Evolutionary conservation across 2,113 vertebrate species (phyloP), one percentile per base, ranked within the genome.

Genomic region (Saguinus midas): DNA sequence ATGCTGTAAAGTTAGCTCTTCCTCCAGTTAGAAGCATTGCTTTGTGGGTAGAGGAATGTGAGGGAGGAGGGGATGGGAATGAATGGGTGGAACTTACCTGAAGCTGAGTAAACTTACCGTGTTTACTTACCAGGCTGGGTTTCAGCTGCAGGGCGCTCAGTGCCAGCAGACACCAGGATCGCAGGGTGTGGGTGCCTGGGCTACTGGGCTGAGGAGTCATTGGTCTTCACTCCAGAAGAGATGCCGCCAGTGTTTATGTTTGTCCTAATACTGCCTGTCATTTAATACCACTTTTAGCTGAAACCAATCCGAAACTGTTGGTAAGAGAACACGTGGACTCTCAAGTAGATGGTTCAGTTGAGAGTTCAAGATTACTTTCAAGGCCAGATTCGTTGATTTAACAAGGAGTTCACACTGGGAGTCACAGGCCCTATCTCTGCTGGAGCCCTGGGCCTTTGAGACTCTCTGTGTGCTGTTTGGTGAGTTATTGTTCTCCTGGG

Each of bases 111-210:
- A 97, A 97, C 97, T 55, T 52, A 5, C 13, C 1, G 1, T 99
- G 98, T 99, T 99, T 98, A 97, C 98, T 98, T 98, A 98, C 45
- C 29, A 97, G 99, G 99, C 97, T 97, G 98, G 97, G 98, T 92
- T 83, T 86, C 93, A 86, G 90, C 90, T 40, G 35, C 23, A 0
- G 86, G 8, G 43, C 76, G 0, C 96, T 90, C 25, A n/a, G 50
- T 92, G 96, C 96, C 23, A 68, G 1, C 89, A 93, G 96, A 96
- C 82, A 79, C 95, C 94, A 87, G 95, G 79, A 78, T 55, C 29
- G 73, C 57, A 85, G 87, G 68, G 52, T n/a, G 20, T 75, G 61
- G 55, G 23, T 3, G 50, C 57, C 83, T 5, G 4, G 48, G 32
- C 6, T 3, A 18, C 6, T 0, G 8, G 25, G 11, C 27, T 17